Base-by-base conservation (phyloP, 2,797 vertebrate species). In the Anguilla obscura region DNA sequence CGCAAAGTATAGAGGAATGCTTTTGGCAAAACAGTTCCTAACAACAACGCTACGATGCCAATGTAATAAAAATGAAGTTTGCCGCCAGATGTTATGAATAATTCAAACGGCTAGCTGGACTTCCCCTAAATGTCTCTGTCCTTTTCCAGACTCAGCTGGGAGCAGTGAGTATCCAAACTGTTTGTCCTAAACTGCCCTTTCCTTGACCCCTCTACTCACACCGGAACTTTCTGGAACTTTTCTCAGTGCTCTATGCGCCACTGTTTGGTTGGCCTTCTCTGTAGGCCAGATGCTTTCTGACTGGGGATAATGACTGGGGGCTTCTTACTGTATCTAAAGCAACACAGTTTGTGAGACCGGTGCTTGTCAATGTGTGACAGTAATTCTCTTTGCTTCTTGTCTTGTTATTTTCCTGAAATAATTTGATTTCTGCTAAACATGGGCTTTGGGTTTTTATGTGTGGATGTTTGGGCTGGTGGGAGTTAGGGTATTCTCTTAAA, bases 111-210 rank as follows among this genome's bases (percentile, higher is more conserved):
- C 66, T 7, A 88, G 66, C 90, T 94, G 92, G 94, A 90, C 48
- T 48, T 83, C 12, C 87, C 52, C 90, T 88, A 91, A 91, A 88
- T 90, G 88, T 93, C 89, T 93, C 89, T 93, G 80, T 93, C 90
- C 91, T 91, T 87, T 92, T 95, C 87, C 94, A 96, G 96, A 92
- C 60, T 89, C 92, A 0, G 89, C 91, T 63, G 0, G 87, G 66
- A 89, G 21, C 66, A 94, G 95, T 96, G 89, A 96, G 95, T 96
- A 95, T 92, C 71, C 66, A 0, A 82, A 48, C 33, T 86, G 33
- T 33, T 58, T 76, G 45, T 36, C 48, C 87, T 60, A 69, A 80
- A n/a, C 24, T 6, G 88, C 86, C 27, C 58, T 88, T 0, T 36
- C 24, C 83, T 52, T n/a, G 48, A 21, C 33, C 8, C 10, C 45